Evolutionary conservation across 53 echinoderm and acorn worm species (phyloP), one percentile per base, ranked within the genome.

Genomic region (Temnopleurus reevesii): DNA sequence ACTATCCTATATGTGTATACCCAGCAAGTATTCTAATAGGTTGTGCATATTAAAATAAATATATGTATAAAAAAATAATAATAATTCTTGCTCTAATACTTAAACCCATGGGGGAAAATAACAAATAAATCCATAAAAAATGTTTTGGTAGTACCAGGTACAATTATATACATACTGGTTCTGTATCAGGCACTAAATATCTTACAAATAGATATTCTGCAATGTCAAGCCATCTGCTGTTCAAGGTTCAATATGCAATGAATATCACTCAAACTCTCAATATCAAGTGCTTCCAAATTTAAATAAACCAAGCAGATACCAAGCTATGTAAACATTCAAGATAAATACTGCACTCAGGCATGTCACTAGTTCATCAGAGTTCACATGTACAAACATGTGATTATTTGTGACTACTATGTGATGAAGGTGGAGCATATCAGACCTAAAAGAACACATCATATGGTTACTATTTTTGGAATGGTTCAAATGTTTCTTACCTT

Each of bases 401-500:
- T 7, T 17, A 9, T 33, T 7, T 6, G 1, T 5, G 10, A 26
- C 58, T 25, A 24, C 28, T 12, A n/a, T 58, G 27, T 12, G 18
- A 12, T 24, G 15, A 35, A 66, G 9, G 41, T 10, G 23, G 23
- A 21, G 23, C 41, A 6, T 38, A n/a, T n/a, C n/a, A n/a, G n/a
- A n/a, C n/a, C n/a, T n/a, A n/a, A n/a, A n/a, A n/a, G n/a, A n/a
- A n/a, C n/a, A n/a, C n/a, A n/a, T 66, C 1, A 41, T 2, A 9
- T 4, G 13, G 0, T 33, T 7, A 59, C 35, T 65, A 65, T 17
- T 65, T 65, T 65, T 34, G 21, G 41, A 71, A 19, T 21, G 21
- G 41, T 41, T 21, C 5, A 41, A 71, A 43, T 3, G 21, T n/a
- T 43, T 46, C 55, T 92, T 85, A 97, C 95, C 91, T 97, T 92